phyloP scores from a whole-genome alignment of 1,140 invertebrate species.

The Cotesia typhae region DNA sequence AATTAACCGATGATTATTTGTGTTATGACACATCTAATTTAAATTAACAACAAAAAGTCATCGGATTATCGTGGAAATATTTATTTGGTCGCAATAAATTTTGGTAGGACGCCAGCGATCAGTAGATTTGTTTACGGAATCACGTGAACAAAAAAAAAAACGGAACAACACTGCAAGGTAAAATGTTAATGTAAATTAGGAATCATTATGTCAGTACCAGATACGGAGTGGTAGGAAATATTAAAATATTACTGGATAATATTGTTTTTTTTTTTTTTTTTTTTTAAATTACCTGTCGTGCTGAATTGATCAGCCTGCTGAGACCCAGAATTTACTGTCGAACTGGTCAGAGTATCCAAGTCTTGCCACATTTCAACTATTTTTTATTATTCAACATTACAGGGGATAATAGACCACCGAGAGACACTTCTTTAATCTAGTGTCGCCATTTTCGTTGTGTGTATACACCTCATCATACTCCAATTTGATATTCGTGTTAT shows the following conservation, averaged over 20 bases:
- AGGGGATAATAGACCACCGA: constrained; percentile 46
- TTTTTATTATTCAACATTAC: constrained; percentile 45
- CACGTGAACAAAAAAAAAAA: too few relatives aligned
- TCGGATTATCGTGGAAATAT: too few relatives aligned
- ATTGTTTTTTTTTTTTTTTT: constrained; percentile 5
- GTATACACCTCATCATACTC: neutral
- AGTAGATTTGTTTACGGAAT: too few relatives aligned
- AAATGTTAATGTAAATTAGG: too few relatives aligned
- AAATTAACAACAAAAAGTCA: too few relatives aligned
- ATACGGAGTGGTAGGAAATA: too few relatives aligned
- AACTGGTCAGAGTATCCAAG: constrained; percentile 54
- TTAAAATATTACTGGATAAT: neutral
- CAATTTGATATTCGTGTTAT: neutral
- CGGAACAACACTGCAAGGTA: too few relatives aligned
- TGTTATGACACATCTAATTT: too few relatives aligned
- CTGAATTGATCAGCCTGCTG: constrained; percentile 62
- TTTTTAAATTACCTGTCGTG: constrained; percentile 51
- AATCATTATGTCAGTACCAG: too few relatives aligned
- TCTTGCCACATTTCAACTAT: constrained; percentile 62
- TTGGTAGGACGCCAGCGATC: too few relatives aligned
- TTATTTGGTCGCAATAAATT: too few relatives aligned
- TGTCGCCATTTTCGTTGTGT: constrained; percentile 60
- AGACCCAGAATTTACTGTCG: constrained; percentile 55
- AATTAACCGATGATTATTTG: too few relatives aligned
- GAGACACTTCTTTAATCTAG: constrained; percentile 46